Base-by-base conservation (phyloP, 2,888 invertebrate genomes). In the Tricholauxania praeusta region DNA sequence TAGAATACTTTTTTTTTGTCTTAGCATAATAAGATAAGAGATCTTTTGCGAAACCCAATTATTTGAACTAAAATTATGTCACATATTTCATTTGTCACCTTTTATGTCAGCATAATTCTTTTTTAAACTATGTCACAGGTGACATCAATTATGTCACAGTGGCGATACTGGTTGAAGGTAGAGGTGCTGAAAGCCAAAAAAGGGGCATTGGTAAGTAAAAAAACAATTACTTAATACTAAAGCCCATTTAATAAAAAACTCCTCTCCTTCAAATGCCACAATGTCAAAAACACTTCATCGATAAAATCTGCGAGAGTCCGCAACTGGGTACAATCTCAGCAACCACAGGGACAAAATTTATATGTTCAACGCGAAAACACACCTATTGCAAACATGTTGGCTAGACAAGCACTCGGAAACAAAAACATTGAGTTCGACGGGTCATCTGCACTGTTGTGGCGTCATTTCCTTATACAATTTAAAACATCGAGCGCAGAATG, bases 341-440 rank as follows among this genome's bases (percentile, higher is more conserved):
- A 12, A 12, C 53, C n/a, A 53, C 53, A 53, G 53, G n/a, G n/a
- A 17, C n/a, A 19, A 17, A 19, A 53, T n/a, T n/a, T 53, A n/a
- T 17, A 53, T 17, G 19, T 17, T 15, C 53, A 53, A 19, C 19
- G 15, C n/a, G 53, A 19, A 14, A 53, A 53, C 22, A 49, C 17
- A 47, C n/a, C 72, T 28, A 22, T 53, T 32, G 32, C 65, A 15
- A 65, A 65, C 53, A 72, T 72, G 59, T 47, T 65, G 4, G 51
- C 72, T 5, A 28, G 59, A 22, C 72, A 72, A 59, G 39, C 72
- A 15, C 15, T 72, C 22, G 49, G 53, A 14, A 19, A 1, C n/a
- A 72, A 72, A 47, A 8, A 22, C 7, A 39, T 60, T 12, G 66
- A 67, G 17, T 66, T 72, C 48, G 72, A 72, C 32, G 66, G 66